Base-by-base conservation (phyloP, 1,140 invertebrate species). In the Paramacrobiotus metropolitanus region DNA sequence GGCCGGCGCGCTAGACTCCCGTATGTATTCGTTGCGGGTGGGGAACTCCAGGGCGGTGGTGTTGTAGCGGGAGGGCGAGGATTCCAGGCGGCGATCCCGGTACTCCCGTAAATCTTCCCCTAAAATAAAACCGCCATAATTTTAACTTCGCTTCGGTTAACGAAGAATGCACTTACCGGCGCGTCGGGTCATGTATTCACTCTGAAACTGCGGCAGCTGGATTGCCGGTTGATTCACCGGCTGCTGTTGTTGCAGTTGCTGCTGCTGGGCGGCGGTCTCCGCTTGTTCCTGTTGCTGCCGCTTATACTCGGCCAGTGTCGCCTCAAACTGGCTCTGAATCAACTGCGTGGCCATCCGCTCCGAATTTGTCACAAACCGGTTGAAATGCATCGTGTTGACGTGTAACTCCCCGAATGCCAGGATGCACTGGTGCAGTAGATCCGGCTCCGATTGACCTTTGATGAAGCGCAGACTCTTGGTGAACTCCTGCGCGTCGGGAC, bases 401-500 rank as follows among this genome's bases (percentile, higher is more conserved):
- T 86, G 86, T 29, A 93, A 74, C 69, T 92, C 88, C 18, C 87
- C 88, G 65, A 87, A 87, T 29, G 83, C 83, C 34, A 55, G 4
- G 24, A 55, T 55, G 24, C 9, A 55, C 48, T 55, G 48, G 24
- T 55, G 48, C 9, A 55, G 48, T 28, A 55, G 24, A 55, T 55
- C 48, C 48, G 9, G 4, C 24, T 55, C 48, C 4, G 48, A 55
- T 18, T 9, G 24, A 55, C 48, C 48, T 28, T 24, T 9, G 4
- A 85, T 77, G 72, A 92, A 87, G 62, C 86, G 77, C 29, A 91
- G 82, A 64, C 85, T 80, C 60, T 87, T 78, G 64, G 78, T 83
- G 69, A 89, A 92, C 73, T 93, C 88, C 30, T 62, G 34, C 31
- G 83, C 83, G 73, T 93, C 89, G 68, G 88, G 86, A 70, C 91